A percentile compares a stretch with the other conserved stretches of the same genome.
These are phyloP conservation scores for Melanotaenia pygmaea DNA, from an alignment of 2,797 vertebrate species.

Conservation along the genomic window DNA sequence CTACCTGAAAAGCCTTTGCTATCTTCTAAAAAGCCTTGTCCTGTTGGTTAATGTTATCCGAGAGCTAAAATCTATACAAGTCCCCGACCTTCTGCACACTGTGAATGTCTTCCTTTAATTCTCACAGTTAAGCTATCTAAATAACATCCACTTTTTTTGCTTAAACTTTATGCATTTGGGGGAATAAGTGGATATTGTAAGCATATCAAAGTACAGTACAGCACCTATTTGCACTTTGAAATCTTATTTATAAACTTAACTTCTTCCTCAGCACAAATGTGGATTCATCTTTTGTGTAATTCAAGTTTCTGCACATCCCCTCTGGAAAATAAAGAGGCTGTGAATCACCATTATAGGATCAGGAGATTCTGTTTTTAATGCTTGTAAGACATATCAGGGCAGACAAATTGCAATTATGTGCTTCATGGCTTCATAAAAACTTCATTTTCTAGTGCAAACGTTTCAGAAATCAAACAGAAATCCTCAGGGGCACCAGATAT, in stretches of 20 bases:
- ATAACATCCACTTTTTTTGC: not conserved
- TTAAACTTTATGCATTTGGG: not conserved
- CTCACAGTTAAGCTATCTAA: not conserved
- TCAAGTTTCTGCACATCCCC: conserved; percentile 2
- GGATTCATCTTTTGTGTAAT: not conserved
- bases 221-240: not conserved
- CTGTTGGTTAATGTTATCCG: not conserved
- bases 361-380: conserved; percentile 10
- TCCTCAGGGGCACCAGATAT: not conserved
- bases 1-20: not conserved
- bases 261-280: not conserved
- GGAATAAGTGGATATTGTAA: not conserved
- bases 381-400: not conserved
- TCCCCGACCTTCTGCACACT: not conserved
- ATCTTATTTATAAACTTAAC: not conserved
- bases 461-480: conserved; percentile 4
- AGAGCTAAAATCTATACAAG: conserved; percentile 1
- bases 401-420: conserved; percentile 15
- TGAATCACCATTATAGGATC: conserved; percentile 1
- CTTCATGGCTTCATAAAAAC: conserved; percentile 5
- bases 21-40: not conserved
- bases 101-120: not conserved
- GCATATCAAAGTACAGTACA: not conserved
- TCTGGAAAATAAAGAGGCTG: conserved; percentile 8
- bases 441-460: conserved; percentile 9